These are phyloP conservation scores for Polyergus mexicanus DNA, from an alignment of 1,140 invertebrate species.

Conservation along the genomic window DNA sequence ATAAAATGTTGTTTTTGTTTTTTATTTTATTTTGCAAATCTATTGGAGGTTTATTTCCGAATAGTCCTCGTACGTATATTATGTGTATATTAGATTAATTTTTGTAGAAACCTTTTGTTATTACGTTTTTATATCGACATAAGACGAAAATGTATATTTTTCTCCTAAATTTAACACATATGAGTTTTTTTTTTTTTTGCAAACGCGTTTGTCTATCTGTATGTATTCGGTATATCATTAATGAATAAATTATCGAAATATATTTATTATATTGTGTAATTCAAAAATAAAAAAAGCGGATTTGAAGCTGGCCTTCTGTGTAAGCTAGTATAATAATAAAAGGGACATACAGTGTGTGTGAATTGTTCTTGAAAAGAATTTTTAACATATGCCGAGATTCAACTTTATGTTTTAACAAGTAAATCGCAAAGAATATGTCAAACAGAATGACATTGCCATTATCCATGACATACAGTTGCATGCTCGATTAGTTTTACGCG, in stretches of 20 bases:
- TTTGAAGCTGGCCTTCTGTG: slow-evolving; percentile 51
- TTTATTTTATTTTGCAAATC: too few species aligned
- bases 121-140: slow-evolving; percentile 28
- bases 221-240: background rate
- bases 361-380: background rate
- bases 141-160: slow-evolving; percentile 33
- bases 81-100: slow-evolving; percentile 19
- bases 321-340: slow-evolving; percentile 35
- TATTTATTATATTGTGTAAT: slow-evolving; percentile 64
- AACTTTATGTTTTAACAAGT: background rate
- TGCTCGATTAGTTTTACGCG: slow-evolving; percentile 19
- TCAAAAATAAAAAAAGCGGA: slow-evolving; percentile 49
- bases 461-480: slow-evolving; percentile 44
- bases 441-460: slow-evolving; percentile 13
- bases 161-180: background rate
- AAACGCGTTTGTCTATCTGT: background rate
- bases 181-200: background rate
- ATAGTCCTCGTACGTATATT: too few species aligned
- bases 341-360: background rate
- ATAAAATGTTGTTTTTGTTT: too few species aligned
- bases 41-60: too few species aligned
- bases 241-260: background rate
- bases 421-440: background rate
- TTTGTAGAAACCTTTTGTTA: slow-evolving; percentile 47
- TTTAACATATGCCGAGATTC: background rate